Conservation (phyloP, 2,113 vertebrate species). For the Tenrec ecaudatus region DNA sequence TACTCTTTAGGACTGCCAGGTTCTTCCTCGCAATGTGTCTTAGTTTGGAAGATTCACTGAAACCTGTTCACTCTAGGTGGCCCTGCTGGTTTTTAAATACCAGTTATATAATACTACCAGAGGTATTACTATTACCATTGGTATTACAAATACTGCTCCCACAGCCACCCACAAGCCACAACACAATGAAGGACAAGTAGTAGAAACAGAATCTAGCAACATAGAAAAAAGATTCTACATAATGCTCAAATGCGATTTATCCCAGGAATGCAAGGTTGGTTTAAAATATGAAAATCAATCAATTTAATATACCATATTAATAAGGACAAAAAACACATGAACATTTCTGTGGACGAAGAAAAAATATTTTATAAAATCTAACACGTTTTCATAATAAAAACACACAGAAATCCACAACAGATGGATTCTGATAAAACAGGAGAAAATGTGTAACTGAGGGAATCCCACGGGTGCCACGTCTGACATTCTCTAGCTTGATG, state of each 20-base stretch:
- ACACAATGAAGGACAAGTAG: neutral
- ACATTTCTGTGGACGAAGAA: neutral
- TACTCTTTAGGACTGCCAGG: neutral
- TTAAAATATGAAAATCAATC: conserved; percentile 33
- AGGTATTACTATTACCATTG: no score
- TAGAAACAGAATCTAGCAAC: conserved; percentile 10
- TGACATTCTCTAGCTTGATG: no score
- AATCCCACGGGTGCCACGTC: no score
- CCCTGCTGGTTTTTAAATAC: neutral
- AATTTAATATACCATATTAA: conserved; percentile 40
- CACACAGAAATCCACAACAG: neutral
- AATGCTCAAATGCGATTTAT: neutral
- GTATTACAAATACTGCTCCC: neutral
- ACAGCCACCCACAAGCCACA: neutral
- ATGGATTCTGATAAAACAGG: neutral
- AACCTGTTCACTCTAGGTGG: no score
- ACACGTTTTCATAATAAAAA: conserved; percentile 48
- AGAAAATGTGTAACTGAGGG: neutral
- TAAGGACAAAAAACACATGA: neutral
- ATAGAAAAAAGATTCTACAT: conserved; percentile 32
- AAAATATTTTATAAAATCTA: conserved; percentile 49
- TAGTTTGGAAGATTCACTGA: neutral
- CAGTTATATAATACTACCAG: neutral
- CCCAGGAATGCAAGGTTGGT: conserved; percentile 7
- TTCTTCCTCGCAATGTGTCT: neutral